Percentiles rank a stretch among this genome's conserved stretches.
phyloP scores from a whole-genome alignment of 2,888 invertebrate species.

The Cosmorhoe ocellata region DNA sequence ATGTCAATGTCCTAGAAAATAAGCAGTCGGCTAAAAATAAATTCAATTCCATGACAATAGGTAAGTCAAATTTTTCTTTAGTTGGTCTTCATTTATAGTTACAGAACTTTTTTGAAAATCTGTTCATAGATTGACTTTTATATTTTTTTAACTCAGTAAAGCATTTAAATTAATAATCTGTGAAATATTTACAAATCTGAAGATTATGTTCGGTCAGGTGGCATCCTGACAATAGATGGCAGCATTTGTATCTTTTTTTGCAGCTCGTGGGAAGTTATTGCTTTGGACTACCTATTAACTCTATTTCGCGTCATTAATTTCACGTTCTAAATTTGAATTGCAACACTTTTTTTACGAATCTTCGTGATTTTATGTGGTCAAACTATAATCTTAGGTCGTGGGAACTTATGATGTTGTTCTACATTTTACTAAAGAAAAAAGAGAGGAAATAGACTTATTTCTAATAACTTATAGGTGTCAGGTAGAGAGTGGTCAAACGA shows the following conservation, averaged over 20 bases:
- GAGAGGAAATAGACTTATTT: too few species aligned
- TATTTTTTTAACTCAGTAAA: too few species aligned
- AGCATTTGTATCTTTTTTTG: conserved; percentile 16
- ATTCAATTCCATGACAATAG: too few species aligned
- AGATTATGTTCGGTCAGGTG: conserved; percentile 31
- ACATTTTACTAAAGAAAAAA: too few species aligned
- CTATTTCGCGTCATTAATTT: conserved; percentile 28
- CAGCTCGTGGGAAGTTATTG: conserved; percentile 31
- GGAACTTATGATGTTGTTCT: conserved; percentile 9
- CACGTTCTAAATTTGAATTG: conserved; percentile 12
- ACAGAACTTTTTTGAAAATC: too few species aligned
- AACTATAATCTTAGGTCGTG: conserved; percentile 25
- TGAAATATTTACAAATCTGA: conserved; percentile 36
- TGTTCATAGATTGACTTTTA: too few species aligned
- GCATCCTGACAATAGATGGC: conserved; percentile 18
- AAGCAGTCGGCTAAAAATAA: too few species aligned
- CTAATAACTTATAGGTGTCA: too few species aligned
- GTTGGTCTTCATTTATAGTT: too few species aligned
- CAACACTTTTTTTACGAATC: conserved; percentile 2
- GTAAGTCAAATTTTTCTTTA: too few species aligned
- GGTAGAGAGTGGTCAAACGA: too few species aligned
- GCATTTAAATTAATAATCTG: conserved; percentile 34
- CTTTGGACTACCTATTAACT: not conserved
- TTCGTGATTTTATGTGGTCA: conserved; percentile 20
- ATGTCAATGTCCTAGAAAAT: too few species aligned